These are phyloP conservation scores for Lucifuga dentata DNA, from an alignment of 2,113 vertebrate genomes.

Conservation along the genomic window DNA sequence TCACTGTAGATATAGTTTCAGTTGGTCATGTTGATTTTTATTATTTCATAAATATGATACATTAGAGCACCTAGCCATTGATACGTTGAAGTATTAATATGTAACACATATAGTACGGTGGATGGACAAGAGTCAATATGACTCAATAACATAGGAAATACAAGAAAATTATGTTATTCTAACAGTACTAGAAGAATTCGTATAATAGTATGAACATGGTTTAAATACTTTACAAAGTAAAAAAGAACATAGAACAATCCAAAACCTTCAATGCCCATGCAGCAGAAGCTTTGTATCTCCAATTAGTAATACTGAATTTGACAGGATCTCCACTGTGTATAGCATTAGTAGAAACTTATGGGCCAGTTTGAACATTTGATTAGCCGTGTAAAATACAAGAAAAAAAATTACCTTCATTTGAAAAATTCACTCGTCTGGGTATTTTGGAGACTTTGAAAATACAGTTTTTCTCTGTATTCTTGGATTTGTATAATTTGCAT, in stretches of 20 bases:
- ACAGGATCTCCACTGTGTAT: not conserved
- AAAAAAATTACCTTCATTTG: not conserved
- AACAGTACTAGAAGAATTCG: slow-evolving; percentile 34
- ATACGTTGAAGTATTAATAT: slow-evolving; percentile 32
- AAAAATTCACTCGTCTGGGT: not conserved
- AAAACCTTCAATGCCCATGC: slow-evolving; percentile 36
- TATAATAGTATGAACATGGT: slow-evolving; percentile 51
- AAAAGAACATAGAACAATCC: slow-evolving; percentile 59
- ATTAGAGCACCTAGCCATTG: slow-evolving; percentile 25
- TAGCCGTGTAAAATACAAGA: not conserved
- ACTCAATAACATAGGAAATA: slow-evolving; percentile 74
- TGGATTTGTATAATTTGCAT: slow-evolving; percentile 17
- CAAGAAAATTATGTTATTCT: slow-evolving; percentile 34
- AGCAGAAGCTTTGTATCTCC: slow-evolving; percentile 30
- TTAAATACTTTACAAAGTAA: slow-evolving; percentile 81
- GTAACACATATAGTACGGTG: slow-evolving; percentile 54
- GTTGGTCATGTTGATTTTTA: slow-evolving; percentile 43
- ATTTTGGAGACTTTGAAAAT: slow-evolving; percentile 6
- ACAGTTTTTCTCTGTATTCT: not conserved
- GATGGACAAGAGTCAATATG: slow-evolving; percentile 83
- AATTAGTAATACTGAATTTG: slow-evolving; percentile 5
- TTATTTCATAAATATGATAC: slow-evolving; percentile 69
- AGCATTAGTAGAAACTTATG: not conserved
- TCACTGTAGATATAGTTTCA: too few relatives aligned
- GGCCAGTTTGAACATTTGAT: too few relatives aligned